phyloP scores from a whole-genome alignment of 2,797 vertebrate genomes.

The Emydoidea blandingii region DNA sequence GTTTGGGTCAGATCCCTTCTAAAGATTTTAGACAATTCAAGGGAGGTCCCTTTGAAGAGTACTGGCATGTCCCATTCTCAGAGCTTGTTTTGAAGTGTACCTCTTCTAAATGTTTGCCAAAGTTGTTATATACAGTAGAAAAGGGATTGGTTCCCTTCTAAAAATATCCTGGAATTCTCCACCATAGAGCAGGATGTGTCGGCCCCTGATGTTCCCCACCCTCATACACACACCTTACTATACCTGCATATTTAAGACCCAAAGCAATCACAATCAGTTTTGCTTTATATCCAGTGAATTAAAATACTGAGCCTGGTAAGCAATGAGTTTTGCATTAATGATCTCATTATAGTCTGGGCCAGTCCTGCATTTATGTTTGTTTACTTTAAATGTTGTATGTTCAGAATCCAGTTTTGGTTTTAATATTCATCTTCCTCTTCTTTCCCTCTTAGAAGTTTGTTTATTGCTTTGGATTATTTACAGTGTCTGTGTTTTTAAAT shows the following conservation, averaged over 20 bases:
- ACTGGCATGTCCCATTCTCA: background rate
- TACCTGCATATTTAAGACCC: constrained; percentile 61
- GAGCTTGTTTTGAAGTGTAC: background rate
- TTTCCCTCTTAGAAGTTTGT: constrained; percentile 60
- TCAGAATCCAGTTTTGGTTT: constrained; percentile 25
- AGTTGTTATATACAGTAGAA: background rate
- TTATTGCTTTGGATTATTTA: constrained; percentile 72
- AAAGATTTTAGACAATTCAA: background rate
- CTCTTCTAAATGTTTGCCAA: background rate
- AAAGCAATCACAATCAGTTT: constrained; percentile 17
- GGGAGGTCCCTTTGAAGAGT: background rate
- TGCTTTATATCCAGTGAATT: constrained; percentile 64
- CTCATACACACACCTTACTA: background rate
- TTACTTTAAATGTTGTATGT: constrained; percentile 52
- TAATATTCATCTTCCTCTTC: constrained; percentile 32
- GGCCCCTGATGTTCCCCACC: constrained; percentile 26
- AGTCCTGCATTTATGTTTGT: constrained; percentile 41
- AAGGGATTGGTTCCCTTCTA: constrained; percentile 13
- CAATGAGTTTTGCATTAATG: constrained; percentile 60
- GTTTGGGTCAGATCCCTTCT: constrained; percentile 26
- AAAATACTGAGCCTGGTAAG: constrained; percentile 59
- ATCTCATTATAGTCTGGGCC: constrained; percentile 62
- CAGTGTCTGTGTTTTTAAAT: constrained; percentile 68
- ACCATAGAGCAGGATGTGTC: background rate
- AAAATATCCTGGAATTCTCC: constrained; percentile 24